Evolutionary conservation across 2,888 invertebrate species (phyloP).

Genomic region (Drosophila kuntzei): DNA sequence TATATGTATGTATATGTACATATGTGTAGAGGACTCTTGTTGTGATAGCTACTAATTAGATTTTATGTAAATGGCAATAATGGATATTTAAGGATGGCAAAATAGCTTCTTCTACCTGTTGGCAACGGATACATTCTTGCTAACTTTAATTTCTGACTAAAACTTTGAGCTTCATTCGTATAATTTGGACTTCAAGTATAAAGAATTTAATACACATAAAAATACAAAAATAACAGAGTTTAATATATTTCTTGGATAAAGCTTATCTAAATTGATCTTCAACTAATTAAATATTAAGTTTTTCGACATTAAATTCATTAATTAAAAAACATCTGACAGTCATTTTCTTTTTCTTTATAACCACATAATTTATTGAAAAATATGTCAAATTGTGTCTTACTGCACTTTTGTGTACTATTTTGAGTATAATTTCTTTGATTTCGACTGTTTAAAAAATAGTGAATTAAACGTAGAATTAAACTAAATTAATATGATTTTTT

Average conservation of each 20-base stretch:
- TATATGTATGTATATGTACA: not conserved
- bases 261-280: too few relatives aligned
- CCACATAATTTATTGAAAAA: too few relatives aligned
- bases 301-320: too few relatives aligned
- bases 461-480: too few relatives aligned
- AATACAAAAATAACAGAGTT: too few relatives aligned
- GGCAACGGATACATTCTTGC: not conserved
- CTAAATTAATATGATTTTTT: too few relatives aligned
- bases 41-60: constrained; percentile 63
- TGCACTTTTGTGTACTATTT: not conserved
- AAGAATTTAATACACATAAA: not conserved
- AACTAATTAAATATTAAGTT: not conserved
- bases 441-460: too few relatives aligned
- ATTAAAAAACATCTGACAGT: not conserved
- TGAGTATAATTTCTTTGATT: not conserved
- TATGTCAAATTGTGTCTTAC: too few relatives aligned
- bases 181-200: not conserved
- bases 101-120: constrained; percentile 23
- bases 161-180: not conserved
- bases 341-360: too few relatives aligned
- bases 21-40: constrained; percentile 23
- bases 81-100: constrained; percentile 50
- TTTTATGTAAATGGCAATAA: constrained; percentile 64
- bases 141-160: not conserved
- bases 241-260: too few relatives aligned